Percentiles rank a stretch among this genome's conserved stretches.
Conservation (phyloP, 2,113 vertebrate genomes). For the Ceyx melanurus region DNA sequence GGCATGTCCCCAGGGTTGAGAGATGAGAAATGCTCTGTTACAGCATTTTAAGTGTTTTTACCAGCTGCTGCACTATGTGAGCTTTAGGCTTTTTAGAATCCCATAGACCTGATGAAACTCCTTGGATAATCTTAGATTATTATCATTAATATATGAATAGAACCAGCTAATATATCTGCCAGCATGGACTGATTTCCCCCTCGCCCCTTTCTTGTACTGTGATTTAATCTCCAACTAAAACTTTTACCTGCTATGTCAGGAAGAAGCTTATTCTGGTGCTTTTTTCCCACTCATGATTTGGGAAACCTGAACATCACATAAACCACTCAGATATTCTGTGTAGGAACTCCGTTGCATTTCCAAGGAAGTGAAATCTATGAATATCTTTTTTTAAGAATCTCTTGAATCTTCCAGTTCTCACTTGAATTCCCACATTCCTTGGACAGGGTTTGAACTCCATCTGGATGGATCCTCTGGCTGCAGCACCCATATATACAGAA, state of each 20-base stretch:
- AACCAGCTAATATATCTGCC: neutral
- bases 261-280: neutral
- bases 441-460: neutral
- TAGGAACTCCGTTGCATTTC: neutral
- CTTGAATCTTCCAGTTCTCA: neutral
- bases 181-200: neutral
- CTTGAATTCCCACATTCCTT: neutral
- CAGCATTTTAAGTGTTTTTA: neutral
- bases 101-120: neutral
- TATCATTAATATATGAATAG: neutral
- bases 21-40: neutral
- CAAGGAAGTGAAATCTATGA: neutral
- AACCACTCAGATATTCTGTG: neutral
- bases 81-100: neutral
- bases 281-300: neutral
- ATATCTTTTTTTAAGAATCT: neutral
- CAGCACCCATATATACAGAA: neutral
- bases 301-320: neutral
- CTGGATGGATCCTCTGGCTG: neutral
- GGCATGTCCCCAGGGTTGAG: neutral
- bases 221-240: neutral
- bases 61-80: neutral
- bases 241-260: neutral
- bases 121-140: neutral
- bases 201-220: neutral